Conservation (phyloP, 2,113 vertebrate genomes). For the Spheniscus mendiculus region DNA sequence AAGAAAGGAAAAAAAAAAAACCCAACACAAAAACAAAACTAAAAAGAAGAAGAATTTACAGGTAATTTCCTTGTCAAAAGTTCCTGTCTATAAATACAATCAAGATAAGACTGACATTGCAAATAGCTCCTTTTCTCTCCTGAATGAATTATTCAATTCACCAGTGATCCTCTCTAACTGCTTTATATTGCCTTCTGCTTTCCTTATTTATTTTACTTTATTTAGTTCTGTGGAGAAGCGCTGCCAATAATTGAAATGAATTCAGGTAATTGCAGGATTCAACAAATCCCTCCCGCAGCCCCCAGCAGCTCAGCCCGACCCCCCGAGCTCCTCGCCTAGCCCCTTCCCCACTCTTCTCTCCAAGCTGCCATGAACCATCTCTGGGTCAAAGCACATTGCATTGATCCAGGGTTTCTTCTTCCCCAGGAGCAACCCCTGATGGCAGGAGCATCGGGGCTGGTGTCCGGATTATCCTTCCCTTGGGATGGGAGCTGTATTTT, state of each 20-base stretch:
- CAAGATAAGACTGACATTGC: slow-evolving; percentile 59
- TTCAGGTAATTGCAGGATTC: slow-evolving; percentile 24
- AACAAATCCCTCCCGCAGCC: neutral
- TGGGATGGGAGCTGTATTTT: neutral
- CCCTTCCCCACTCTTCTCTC: neutral
- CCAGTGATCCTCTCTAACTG: slow-evolving; percentile 61
- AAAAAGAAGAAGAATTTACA: slow-evolving; percentile 37
- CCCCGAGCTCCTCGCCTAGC: neutral
- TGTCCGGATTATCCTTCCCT: neutral
- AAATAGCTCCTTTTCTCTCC: slow-evolving; percentile 60
- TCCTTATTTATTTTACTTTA: slow-evolving; percentile 58
- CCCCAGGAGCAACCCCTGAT: neutral
- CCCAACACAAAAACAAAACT: neutral
- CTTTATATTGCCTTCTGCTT: slow-evolving; percentile 55
- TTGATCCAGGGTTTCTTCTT: neutral
- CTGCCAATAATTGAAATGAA: slow-evolving; percentile 13
- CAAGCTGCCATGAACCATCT: neutral
- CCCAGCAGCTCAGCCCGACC: neutral
- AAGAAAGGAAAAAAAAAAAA: neutral
- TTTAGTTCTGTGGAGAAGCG: slow-evolving; percentile 3
- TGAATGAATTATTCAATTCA: slow-evolving; percentile 73
- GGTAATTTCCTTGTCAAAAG: slow-evolving; percentile 73
- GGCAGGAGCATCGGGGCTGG: neutral
- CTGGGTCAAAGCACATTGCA: neutral
- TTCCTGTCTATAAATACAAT: slow-evolving; percentile 69